Base-by-base conservation (phyloP, 2,113 vertebrate genomes). In the Columbina picui region DNA sequence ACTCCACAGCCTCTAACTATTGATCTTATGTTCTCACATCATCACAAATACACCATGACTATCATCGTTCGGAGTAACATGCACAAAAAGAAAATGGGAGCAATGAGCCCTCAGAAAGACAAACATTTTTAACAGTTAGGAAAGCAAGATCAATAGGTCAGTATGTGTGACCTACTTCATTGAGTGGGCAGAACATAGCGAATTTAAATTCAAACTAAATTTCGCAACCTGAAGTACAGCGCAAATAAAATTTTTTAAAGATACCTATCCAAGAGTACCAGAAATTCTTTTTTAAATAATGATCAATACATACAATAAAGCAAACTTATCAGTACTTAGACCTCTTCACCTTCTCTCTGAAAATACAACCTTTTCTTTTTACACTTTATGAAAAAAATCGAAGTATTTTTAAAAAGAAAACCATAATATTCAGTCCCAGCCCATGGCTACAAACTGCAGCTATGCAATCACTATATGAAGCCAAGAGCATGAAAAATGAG, bases 61-160 rank as follows among this genome's bases (percentile, higher is more conserved):
- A 7, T 2, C 26, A 14, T 0, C 5, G 7, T 14, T 69, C 71
- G 39, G 29, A 65, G 59, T 9, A 77, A 69, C 14, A 30, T 0
- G 0, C 39, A 47, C 7, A 9, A 15, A 84, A 93, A 50, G 29
- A 38, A 61, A 59, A 61, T 1, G 12, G 29, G 34, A 93, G 11
- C 12, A 49, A 68, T 6, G 17, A 88, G 43, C 26, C 21, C 49
- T 25, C 3, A 47, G 36, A 57, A 74, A 90, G 16, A 78, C 22
- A 49, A 10, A 21, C 8, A 34, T 43, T 64, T 95, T 85, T 38
- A 73, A 63, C 27, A 69, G 17, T 21, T 34, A 20, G 41, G 34
- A 55, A 50, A 43, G 8, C 52, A 68, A 82, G 60, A 59, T 34
- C 43, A 60, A 7, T 13, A 49, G 16, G 18, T 67, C 63, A 50